Conservation (phyloP, 2,113 vertebrate genomes). For the Petromus typicus region DNA sequence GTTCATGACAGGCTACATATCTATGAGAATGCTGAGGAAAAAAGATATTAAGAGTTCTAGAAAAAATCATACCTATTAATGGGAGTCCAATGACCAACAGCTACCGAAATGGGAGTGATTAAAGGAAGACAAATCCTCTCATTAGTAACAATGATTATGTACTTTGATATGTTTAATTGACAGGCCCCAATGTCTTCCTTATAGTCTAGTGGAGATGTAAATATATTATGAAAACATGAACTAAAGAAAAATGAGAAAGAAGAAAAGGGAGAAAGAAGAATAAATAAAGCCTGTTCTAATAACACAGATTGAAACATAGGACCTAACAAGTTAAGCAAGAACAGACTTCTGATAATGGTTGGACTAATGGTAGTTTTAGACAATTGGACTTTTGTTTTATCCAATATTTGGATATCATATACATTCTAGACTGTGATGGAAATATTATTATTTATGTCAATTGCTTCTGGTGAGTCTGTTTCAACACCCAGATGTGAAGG, state of each 20-base stretch:
- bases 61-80: not conserved
- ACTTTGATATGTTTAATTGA: not conserved
- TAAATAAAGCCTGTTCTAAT: not conserved
- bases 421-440: not conserved
- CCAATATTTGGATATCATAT: not conserved
- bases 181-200: not conserved
- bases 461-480: not conserved
- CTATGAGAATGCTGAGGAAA: not conserved
- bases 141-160: not conserved
- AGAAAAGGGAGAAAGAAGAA: not conserved
- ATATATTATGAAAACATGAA: not conserved
- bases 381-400: slow-evolving; percentile 24
- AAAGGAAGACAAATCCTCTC: not conserved
- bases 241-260: not conserved
- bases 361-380: not conserved
- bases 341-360: not conserved
- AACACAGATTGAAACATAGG: not conserved
- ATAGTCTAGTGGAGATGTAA: not conserved
- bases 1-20: not conserved
- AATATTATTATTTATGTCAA: not conserved
- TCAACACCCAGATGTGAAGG: not conserved
- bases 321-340: not conserved
- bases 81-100: not conserved
- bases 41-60: not conserved
- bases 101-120: not conserved